Conservation (phyloP, 2,113 vertebrate species). For the Tachysurus fulvidraco region DNA sequence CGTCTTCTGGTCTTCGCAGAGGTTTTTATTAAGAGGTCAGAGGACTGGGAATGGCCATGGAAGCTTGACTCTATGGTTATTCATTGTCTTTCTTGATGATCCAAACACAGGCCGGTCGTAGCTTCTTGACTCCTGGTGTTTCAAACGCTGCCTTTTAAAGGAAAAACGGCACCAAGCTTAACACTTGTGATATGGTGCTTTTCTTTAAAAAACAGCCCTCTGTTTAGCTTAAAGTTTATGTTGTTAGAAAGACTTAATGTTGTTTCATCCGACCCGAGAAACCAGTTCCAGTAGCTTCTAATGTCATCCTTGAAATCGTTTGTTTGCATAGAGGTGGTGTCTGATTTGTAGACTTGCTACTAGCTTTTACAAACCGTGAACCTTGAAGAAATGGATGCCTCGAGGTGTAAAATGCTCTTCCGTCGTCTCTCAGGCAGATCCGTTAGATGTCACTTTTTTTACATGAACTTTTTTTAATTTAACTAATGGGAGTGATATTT, state of each 20-base stretch:
- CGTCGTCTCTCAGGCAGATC: neutral
- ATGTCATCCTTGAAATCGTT: neutral
- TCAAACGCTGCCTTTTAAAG: neutral
- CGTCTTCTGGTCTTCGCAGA: neutral
- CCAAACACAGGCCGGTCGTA: neutral
- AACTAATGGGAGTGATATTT: neutral
- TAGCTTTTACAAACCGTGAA: neutral
- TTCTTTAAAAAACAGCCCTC: neutral
- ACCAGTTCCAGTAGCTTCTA: neutral
- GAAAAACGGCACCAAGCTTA: neutral
- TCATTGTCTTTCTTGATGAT: neutral
- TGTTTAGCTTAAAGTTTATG: neutral
- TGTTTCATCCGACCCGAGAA: neutral
- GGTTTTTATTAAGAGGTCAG: neutral
- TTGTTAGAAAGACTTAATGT: neutral
- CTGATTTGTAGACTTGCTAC: neutral
- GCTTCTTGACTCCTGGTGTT: neutral
- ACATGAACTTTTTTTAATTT: no score
- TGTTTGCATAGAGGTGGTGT: neutral
- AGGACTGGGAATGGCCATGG: neutral
- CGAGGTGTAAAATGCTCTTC: neutral
- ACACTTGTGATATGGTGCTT: neutral
- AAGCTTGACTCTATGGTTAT: neutral
- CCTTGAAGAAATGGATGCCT: neutral
- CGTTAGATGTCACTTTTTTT: neutral